phyloP scores from a whole-genome alignment of 2,113 vertebrate genomes.

The Panthera uncia region DNA sequence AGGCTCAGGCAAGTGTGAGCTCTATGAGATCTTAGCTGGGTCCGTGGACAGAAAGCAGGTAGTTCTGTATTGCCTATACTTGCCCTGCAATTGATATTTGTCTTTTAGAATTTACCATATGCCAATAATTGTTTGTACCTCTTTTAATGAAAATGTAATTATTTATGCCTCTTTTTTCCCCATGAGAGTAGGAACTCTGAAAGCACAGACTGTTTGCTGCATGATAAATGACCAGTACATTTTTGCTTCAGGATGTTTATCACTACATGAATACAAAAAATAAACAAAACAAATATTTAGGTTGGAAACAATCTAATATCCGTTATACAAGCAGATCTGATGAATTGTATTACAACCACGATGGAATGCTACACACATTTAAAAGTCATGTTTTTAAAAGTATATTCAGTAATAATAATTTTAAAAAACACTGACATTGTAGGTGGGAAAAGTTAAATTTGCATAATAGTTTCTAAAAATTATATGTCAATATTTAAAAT shows the following conservation, averaged over 20 bases:
- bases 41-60: not conserved
- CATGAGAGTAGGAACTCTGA: not conserved
- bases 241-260: slow-evolving; percentile 11
- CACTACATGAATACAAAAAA: not conserved
- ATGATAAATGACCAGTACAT: not conserved
- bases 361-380: not conserved
- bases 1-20: not conserved
- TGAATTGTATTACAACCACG: not conserved
- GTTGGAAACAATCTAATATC: not conserved
- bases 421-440: not conserved
- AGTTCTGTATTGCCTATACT: not conserved
- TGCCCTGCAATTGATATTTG: not conserved
- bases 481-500: not conserved
- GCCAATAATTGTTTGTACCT: not conserved
- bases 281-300: not conserved
- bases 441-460: not conserved
- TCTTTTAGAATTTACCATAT: not conserved
- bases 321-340: not conserved
- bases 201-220: not conserved
- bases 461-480: not conserved
- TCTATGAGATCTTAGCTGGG: not conserved
- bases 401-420: not conserved
- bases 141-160: not conserved
- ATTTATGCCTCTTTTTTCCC: not conserved
- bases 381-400: not conserved